A percentile compares a stretch with the other conserved stretches of the same genome.
These are phyloP conservation scores for Hipposideros armiger DNA, from an alignment of 2,113 vertebrate species.

Conservation along the genomic window DNA sequence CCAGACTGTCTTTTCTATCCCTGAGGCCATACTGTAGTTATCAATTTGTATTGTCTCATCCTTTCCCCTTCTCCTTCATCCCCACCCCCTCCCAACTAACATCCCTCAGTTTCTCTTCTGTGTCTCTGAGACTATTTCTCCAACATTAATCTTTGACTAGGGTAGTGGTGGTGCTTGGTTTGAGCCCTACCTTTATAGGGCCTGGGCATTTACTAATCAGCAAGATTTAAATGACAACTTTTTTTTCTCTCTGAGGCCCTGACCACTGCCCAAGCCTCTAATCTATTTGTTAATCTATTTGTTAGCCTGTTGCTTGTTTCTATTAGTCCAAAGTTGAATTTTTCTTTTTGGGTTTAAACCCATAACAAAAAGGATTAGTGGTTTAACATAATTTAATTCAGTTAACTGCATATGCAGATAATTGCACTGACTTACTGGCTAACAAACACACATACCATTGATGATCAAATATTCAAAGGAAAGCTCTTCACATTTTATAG, in stretches of 20 bases:
- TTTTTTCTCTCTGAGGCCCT: neutral
- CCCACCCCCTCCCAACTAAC: too few relatives aligned
- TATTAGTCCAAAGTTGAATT: neutral
- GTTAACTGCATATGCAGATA: neutral
- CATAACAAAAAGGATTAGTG: neutral
- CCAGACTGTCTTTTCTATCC: too few relatives aligned
- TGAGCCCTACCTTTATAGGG: neutral
- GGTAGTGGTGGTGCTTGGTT: neutral
- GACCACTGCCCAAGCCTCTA: neutral
- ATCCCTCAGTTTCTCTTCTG: too few relatives aligned
- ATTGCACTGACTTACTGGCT: neutral
- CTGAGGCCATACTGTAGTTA: too few relatives aligned
- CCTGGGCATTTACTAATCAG: neutral
- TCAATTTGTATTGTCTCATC: too few relatives aligned
- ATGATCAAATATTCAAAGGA: neutral
- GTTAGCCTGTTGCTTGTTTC: neutral
- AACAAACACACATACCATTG: neutral
- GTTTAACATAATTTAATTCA: conserved; percentile 19
- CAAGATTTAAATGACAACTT: neutral
- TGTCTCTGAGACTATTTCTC: neutral
- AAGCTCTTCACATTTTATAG: neutral
- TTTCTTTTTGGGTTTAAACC: neutral
- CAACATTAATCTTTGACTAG: neutral
- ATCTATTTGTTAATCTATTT: neutral
- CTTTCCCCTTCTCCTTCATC: too few relatives aligned